Evolutionary conservation across 2,888 invertebrate species (phyloP).

Genomic region (Aethes cnicana): DNA sequence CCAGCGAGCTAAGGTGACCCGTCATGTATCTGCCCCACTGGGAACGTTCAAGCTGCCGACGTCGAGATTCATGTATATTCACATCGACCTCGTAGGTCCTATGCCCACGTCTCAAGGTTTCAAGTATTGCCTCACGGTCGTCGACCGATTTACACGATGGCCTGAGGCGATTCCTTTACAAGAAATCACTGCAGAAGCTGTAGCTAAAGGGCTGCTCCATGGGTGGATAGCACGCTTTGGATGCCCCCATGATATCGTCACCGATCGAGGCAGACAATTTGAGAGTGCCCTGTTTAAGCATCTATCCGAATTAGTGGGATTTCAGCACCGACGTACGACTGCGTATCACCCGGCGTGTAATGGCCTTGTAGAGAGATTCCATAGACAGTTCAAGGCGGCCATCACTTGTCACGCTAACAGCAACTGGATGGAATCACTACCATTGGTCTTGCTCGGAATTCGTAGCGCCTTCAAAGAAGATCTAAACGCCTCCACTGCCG

Average conservation of each 20-base stretch:
- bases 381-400: conserved; percentile 55
- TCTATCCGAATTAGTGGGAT: conserved; percentile 6
- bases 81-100: conserved; percentile 36
- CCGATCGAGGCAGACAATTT: conserved; percentile 37
- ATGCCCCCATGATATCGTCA: conserved; percentile 24
- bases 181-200: conserved; percentile 14
- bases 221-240: conserved; percentile 23
- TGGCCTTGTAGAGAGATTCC: conserved; percentile 38
- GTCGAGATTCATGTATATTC: conserved; percentile 42
- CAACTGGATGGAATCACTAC: conserved; percentile 34
- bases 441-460: conserved; percentile 36
- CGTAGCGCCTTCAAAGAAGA: conserved; percentile 28
- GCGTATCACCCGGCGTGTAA: conserved; percentile 14
- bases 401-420: conserved; percentile 32
- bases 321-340: conserved; percentile 2
- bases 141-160: conserved; percentile 47
- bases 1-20: conserved; percentile 45
- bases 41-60: conserved; percentile 34
- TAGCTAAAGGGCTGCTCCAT: conserved; percentile 4
- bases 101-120: conserved; percentile 15
- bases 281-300: conserved; percentile 20
- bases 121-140: conserved; percentile 44
- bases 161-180: conserved; percentile 37
- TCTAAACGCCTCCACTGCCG: conserved; percentile 18
- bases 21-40: conserved; percentile 39